Conservation (phyloP, 1,140 invertebrate genomes). For the Ostrea denselamellosa region DNA sequence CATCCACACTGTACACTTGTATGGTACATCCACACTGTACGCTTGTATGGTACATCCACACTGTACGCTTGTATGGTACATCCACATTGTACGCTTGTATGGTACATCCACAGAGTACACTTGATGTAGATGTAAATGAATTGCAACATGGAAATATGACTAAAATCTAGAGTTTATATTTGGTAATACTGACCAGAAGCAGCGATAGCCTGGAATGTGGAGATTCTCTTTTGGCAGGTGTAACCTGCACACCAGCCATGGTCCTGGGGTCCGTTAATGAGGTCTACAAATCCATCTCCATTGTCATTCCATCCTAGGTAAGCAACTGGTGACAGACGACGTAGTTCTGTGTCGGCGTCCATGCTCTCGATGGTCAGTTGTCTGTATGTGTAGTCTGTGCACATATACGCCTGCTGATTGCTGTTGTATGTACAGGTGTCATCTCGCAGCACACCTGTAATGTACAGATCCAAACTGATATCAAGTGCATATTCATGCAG, state of each 20-base stretch:
- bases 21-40: no score
- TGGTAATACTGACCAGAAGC: constrained; percentile 59
- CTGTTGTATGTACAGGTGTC: constrained; percentile 60
- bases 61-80: no score
- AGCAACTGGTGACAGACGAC: constrained; percentile 76
- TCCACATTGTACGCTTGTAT: no score
- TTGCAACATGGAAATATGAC: no score
- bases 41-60: no score
- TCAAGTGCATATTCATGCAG: no score
- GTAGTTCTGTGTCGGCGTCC: constrained; percentile 76
- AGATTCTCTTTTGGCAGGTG: constrained; percentile 74
- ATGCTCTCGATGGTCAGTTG: constrained; percentile 76
- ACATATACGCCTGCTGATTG: constrained; percentile 71
- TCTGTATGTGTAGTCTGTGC: constrained; percentile 64
- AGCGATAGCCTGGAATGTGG: constrained; percentile 71
- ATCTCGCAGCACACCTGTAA: constrained; percentile 68
- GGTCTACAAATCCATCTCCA: constrained; percentile 50
- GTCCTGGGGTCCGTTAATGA: constrained; percentile 65
- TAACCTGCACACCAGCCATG: constrained; percentile 77
- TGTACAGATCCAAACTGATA: no score
- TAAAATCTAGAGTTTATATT: background rate
- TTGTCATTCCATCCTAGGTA: constrained; percentile 45
- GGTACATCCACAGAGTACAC: no score
- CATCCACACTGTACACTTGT: no score
- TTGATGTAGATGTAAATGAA: no score